A percentile compares a stretch with the other conserved stretches of the same genome.
Evolutionary conservation across 2,113 vertebrate genomes (phyloP).

Genomic region (Sialia sialis): DNA sequence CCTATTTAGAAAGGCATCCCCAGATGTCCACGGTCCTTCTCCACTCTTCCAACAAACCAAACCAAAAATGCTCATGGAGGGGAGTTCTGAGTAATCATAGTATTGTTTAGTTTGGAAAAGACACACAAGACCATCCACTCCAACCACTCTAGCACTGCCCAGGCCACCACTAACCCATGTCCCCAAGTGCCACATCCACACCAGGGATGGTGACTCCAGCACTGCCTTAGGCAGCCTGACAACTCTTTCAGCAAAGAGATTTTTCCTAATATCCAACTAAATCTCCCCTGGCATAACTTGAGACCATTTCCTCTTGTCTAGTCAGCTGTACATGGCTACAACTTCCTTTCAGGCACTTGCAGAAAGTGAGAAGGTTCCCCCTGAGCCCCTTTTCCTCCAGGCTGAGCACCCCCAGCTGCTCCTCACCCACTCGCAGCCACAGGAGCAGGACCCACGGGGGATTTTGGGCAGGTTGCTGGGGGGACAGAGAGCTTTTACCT

Average conservation of each 20-base stretch:
- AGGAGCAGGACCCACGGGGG: neutral
- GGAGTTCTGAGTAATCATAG: neutral
- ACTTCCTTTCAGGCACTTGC: neutral
- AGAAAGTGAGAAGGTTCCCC: rapidly evolving
- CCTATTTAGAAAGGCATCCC: neutral
- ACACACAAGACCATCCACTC: neutral
- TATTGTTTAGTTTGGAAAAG: neutral
- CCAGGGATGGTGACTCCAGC: neutral
- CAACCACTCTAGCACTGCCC: neutral
- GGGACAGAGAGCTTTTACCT: neutral
- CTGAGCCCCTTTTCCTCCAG: neutral
- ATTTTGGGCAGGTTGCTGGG: neutral
- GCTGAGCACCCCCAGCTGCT: neutral
- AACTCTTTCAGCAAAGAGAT: neutral
- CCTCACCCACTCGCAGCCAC: neutral
- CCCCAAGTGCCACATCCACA: neutral
- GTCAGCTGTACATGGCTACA: neutral
- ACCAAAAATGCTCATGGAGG: neutral
- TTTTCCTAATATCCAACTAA: neutral
- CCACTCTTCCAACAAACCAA: neutral
- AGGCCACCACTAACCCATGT: neutral
- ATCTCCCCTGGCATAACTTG: neutral
- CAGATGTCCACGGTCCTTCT: neutral
- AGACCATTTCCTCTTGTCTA: neutral
- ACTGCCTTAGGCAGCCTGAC: neutral